Evolutionary conservation across 2,797 vertebrate species (phyloP), one percentile per base, ranked within the genome.

Genomic region (Semaprochilodus insignis): DNA sequence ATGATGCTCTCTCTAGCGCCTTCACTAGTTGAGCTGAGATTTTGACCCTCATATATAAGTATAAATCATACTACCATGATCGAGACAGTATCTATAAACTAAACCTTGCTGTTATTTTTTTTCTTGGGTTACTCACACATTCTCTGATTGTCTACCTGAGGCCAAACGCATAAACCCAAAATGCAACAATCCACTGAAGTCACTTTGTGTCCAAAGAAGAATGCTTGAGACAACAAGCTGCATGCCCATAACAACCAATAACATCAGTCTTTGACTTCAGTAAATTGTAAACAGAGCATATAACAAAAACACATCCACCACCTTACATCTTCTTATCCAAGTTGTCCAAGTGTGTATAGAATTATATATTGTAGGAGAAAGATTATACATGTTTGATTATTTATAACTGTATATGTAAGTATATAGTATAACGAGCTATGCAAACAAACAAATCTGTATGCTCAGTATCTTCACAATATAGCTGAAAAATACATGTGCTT

Each of bases 361-460:
- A 65, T 77, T 87, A 87, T 89, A 89, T 84, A 88, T 90, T 92
- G 90, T 84, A 83, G 76, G 74, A 93, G 93, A 91, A 92, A 87
- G 94, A 91, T 94, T 95, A 95, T 94, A 93, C 90, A 85, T 73
- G 93, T 93, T 94, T 93, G 92, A 91, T 91, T 93, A 93, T 94
- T 93, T 93, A 94, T 95, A 90, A 93, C 94, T 87, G 93, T 87
- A 83, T 94, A 92, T 87, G 91, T 87, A 88, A 93, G 90, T 90
- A 94, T 94, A 94, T 91, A n/a, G 90, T 94, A 94, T 95, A 95
- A 94, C 92, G 94, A 92, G 93, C 92, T 94, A 95, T 94, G 93
- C 77, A 87, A 91, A 91, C 91, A 93, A 92, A 94, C 90, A 92
- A 91, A 93, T 88, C 86, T 91, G 91, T 91, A 92, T 91, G 92